Evolutionary conservation across 2,113 vertebrate species (phyloP).

Genomic region (Odontesthes bonariensis): DNA sequence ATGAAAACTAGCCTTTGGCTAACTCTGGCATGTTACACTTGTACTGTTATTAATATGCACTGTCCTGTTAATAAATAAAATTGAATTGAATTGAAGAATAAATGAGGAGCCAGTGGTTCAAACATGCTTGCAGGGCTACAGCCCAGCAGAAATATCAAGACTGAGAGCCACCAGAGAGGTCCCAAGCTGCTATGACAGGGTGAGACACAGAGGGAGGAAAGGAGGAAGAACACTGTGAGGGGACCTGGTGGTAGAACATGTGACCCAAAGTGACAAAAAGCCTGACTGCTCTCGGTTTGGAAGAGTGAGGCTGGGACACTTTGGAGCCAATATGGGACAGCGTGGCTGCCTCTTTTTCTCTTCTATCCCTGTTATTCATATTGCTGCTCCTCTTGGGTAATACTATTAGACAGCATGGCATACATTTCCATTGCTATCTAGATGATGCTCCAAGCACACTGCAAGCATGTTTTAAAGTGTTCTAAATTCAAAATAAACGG

Average conservation of each 20-base stretch:
- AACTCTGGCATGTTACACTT: no score
- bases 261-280: conserved; percentile 46
- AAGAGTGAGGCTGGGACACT: conserved; percentile 47
- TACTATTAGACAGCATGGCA: no score
- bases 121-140: not conserved
- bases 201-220: conserved; percentile 19
- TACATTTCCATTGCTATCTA: no score
- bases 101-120: conserved; percentile 16
- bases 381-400: not conserved
- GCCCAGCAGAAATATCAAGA: not conserved
- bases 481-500: no score
- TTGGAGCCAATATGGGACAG: conserved; percentile 32
- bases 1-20: no score
- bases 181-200: conserved; percentile 39
- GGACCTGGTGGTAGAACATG: conserved; percentile 15
- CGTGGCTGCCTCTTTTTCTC: conserved; percentile 16
- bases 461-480: no score
- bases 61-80: no score
- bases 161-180: not conserved
- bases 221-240: conserved; percentile 5
- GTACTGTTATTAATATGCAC: no score
- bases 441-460: no score
- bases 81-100: no score
- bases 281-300: conserved; percentile 33
- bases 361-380: not conserved